These are phyloP conservation scores for Drosophila cognata DNA, from an alignment of 2,888 invertebrate genomes.

Conservation along the genomic window DNA sequence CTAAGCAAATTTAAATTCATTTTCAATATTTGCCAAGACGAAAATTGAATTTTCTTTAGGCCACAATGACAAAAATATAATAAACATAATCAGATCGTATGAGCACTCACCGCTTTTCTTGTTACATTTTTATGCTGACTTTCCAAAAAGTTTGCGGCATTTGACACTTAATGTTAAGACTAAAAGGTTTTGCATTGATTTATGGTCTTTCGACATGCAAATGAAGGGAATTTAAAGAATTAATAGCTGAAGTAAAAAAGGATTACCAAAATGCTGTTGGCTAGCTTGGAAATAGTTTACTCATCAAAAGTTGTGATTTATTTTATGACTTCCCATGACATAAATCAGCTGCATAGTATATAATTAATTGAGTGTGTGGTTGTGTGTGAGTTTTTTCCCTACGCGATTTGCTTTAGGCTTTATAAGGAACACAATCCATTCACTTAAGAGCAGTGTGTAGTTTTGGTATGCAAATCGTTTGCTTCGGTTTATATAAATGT, in stretches of 20 bases:
- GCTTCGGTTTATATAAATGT: background rate
- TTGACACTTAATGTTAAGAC: slow-evolving; percentile 28
- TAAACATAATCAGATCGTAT: background rate
- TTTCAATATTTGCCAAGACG: slow-evolving; percentile 15
- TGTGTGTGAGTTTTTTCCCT: slow-evolving; percentile 15
- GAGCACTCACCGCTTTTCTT: background rate
- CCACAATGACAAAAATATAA: slow-evolving; percentile 1
- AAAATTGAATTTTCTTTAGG: slow-evolving; percentile 33
- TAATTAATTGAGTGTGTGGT: background rate
- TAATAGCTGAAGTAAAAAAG: background rate
- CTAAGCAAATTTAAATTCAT: slow-evolving; percentile 16
- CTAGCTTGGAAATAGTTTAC: background rate
- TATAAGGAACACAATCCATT: slow-evolving; percentile 13
- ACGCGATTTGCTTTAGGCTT: slow-evolving; percentile 38
- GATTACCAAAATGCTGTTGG: background rate
- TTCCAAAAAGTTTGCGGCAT: slow-evolving; percentile 27
- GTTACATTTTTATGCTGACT: slow-evolving; percentile 11
- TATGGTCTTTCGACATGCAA: slow-evolving; percentile 38
- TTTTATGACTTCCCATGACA: slow-evolving; percentile 11
- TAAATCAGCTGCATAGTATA: background rate
- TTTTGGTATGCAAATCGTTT: background rate
- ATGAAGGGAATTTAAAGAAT: slow-evolving; percentile 10
- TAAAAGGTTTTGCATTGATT: slow-evolving; percentile 35
- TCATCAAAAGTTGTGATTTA: slow-evolving; percentile 12
- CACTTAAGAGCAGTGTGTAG: slow-evolving; percentile 6